A percentile compares a stretch with the other conserved stretches of the same genome.
phyloP scores from a whole-genome alignment of 2,113 vertebrate species.

The Hylia prasina region DNA sequence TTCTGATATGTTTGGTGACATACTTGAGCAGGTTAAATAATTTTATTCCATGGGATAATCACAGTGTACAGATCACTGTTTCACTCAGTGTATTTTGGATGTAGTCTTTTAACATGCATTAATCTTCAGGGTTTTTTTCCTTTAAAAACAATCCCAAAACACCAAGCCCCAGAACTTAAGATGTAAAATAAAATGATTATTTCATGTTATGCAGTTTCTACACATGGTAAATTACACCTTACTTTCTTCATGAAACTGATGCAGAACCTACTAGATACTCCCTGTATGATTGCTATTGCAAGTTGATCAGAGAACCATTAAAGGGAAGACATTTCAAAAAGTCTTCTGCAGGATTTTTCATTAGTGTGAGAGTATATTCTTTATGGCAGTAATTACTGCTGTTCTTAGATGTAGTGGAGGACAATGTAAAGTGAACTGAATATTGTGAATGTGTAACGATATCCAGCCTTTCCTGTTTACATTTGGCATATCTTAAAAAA shows the following conservation, averaged over 20 bases:
- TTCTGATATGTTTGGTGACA: not conserved
- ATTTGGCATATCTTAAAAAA: not conserved
- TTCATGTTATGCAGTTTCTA: not conserved
- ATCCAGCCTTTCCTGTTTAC: not conserved
- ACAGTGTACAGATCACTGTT: not conserved
- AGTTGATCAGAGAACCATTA: not conserved
- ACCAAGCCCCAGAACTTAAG: not conserved
- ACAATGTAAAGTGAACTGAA: not conserved
- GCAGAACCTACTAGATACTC: not conserved
- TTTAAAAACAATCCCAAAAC: not conserved
- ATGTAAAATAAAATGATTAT: not conserved
- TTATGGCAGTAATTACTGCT: not conserved
- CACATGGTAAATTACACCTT: not conserved
- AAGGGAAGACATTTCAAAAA: not conserved
- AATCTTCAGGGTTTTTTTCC: not conserved
- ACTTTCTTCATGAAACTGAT: not conserved
- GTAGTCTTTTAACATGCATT: not conserved
- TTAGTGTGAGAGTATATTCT: not conserved
- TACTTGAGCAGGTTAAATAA: not conserved
- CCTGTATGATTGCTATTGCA: not conserved
- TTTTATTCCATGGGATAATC: not conserved
- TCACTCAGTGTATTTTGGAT: not conserved
- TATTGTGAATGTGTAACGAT: not conserved
- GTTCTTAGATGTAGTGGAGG: not conserved
- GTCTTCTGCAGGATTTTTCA: constrained; percentile 1